Percentiles rank a stretch among this genome's conserved stretches.
Evolutionary conservation across 2,113 vertebrate genomes (phyloP).

Genomic region (human (Homo sapiens)): GRCh38 chr2:224334001-224334500

Average conservation of each 20-base stretch:
- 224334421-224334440: background rate
- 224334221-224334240: background rate
- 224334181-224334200: background rate
- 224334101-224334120: background rate
- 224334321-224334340: background rate
- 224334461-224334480: background rate
- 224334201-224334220: background rate
- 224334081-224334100: background rate
- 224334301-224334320: background rate
- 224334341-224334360: background rate
- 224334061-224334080: background rate
- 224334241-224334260: background rate
- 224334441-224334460: background rate
- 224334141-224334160: background rate
- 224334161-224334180: background rate
- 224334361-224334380: background rate
- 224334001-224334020: background rate
- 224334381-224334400: background rate
- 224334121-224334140: background rate
- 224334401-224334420: background rate
- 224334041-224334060: background rate
- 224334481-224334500: background rate
- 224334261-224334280: background rate
- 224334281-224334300: background rate
- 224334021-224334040: background rate